These are phyloP conservation scores for Cheilosia grossa DNA, from an alignment of 2,888 invertebrate species.

Conservation along the genomic window DNA sequence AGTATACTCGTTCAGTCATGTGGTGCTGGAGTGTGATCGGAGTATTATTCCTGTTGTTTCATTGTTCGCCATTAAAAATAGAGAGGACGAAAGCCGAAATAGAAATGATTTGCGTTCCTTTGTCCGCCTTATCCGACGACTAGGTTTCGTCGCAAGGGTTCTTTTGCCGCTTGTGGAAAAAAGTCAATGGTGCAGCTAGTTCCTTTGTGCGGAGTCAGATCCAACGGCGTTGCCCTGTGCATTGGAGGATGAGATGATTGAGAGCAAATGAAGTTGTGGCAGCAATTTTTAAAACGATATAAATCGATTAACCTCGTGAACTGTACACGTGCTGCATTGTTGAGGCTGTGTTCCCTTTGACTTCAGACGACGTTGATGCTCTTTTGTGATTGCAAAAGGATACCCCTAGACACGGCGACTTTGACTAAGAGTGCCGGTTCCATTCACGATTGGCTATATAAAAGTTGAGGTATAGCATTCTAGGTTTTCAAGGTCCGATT, in stretches of 20 bases:
- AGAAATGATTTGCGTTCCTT: conserved; percentile 58
- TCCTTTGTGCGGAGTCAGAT: conserved; percentile 16
- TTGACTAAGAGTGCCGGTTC: no score
- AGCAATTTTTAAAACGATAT: conserved; percentile 57
- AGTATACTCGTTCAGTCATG: conserved; percentile 30
- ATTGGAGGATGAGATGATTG: conserved; percentile 7
- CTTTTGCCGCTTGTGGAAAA: neutral
- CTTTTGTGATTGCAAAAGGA: conserved; percentile 14
- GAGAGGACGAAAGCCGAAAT: conserved; percentile 18
- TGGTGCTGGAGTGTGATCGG: neutral
- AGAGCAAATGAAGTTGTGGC: conserved; percentile 61
- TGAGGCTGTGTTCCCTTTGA: conserved; percentile 11
- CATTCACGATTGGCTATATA: no score
- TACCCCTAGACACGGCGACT: no score
- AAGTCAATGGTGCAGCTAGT: conserved; percentile 13
- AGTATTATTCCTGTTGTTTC: conserved; percentile 41
- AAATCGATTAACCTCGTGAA: conserved; percentile 65
- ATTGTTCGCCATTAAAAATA: conserved; percentile 54
- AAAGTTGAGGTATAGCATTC: no score
- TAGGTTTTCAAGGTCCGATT: no score
- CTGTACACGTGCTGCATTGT: conserved; percentile 13
- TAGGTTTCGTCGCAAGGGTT: neutral
- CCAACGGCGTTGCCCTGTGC: neutral
- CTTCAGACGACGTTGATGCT: conserved; percentile 1
- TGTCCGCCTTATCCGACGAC: conserved; percentile 46